Base-by-base conservation (phyloP, 1,140 invertebrate species). In the Gryllus bimaculatus region DNA sequence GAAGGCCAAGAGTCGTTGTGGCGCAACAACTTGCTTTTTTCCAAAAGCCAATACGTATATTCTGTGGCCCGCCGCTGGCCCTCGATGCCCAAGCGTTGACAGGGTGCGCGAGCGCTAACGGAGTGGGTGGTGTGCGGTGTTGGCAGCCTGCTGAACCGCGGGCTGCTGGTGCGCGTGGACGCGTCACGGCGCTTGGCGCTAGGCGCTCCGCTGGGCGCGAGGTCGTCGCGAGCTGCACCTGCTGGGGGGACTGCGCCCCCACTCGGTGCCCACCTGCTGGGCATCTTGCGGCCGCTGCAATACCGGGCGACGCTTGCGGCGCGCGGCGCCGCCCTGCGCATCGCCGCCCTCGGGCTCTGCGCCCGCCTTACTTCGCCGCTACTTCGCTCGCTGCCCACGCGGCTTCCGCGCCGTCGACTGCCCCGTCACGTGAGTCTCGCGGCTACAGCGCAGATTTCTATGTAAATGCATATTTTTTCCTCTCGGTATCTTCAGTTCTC, bases 251-350 rank as follows among this genome's bases (percentile, higher is more conserved):
- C n/a, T n/a, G n/a, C n/a, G n/a, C n/a, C n/a, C n/a, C n/a, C n/a
- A n/a, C n/a, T n/a, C 92, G 8, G 83, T 91, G n/a, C 92, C 83
- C 92, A 93, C 82, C 92, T 91, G 83, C 84, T 91, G 21, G 91
- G 91, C 39, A 90, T 89, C 73, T 82, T 90, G 8, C 86, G 87
- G 81, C 91, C 91, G 0, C 85, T 92, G 7, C 90, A 92, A 78
- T 91, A 91, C 82, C 88, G 7, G 86, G 87, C 4, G 88, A 87
- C 7, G 86, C 82, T 89, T 89, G 5, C 85, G 86, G 54, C 82
- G 85, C 49, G 85, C 84, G 20, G 7, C 5, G 73, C 0, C 81
- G 10, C 18, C 54, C 10, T 66, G 18, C 2, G 2, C 54, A 13
- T 66, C 54, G 54, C 54, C 54, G 10, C 54, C 0, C 54, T 66